These are phyloP conservation scores for Drosophila nebulosa DNA, from an alignment of 1,140 invertebrate species.

Conservation along the genomic window DNA sequence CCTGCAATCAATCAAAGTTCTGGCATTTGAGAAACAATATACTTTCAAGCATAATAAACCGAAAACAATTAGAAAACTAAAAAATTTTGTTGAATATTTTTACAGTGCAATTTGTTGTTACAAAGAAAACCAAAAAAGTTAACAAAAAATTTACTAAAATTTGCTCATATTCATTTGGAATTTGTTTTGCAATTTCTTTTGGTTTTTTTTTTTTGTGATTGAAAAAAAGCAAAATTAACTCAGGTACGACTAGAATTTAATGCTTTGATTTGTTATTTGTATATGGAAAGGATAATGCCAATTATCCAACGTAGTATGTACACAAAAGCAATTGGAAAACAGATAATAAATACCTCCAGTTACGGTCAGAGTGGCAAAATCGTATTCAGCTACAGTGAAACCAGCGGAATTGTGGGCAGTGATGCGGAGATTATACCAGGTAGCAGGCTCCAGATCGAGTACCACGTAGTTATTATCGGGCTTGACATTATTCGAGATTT, in stretches of 20 bases:
- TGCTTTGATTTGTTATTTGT: conserved; percentile 75
- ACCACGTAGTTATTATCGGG: conserved; percentile 95
- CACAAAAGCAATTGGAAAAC: conserved; percentile 81
- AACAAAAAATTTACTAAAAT: conserved; percentile 12
- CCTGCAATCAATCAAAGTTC: conserved; percentile 38
- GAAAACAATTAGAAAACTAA: background rate
- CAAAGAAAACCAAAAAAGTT: conserved; percentile 18
- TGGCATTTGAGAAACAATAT: conserved; percentile 35
- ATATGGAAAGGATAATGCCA: conserved; percentile 56
- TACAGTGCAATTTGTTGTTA: conserved; percentile 60
- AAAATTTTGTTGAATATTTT: background rate
- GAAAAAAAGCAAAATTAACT: conserved; percentile 64
- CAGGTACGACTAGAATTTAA: conserved; percentile 46
- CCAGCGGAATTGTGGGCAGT: conserved; percentile 98
- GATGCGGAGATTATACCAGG: conserved; percentile 94
- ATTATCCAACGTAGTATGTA: conserved; percentile 72
- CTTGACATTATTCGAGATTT: conserved; percentile 95
- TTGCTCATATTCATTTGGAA: conserved; percentile 51
- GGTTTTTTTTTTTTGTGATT: conserved; percentile 22
- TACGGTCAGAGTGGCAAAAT: conserved; percentile 96
- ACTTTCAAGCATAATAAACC: conserved; percentile 15
- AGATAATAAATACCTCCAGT: conserved; percentile 89
- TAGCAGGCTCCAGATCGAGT: conserved; percentile 94
- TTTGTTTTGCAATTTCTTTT: conserved; percentile 9
- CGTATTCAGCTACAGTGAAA: conserved; percentile 95